Evolutionary conservation across 2,113 vertebrate species (phyloP).

Genomic region (Xiphophorus hellerii): DNA sequence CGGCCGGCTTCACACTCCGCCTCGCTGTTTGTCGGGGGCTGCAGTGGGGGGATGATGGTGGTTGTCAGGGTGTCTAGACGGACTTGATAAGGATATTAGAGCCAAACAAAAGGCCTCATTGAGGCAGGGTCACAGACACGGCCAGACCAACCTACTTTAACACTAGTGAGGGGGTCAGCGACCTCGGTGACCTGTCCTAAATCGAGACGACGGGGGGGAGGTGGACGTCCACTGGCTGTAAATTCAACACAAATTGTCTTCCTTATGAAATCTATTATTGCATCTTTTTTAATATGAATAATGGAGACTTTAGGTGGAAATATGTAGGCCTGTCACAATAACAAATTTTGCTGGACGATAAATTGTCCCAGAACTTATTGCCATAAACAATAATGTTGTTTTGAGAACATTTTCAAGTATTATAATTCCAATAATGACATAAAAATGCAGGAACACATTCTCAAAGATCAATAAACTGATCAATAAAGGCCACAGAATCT

Average conservation of each 20-base stretch:
- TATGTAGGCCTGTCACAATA: too few relatives aligned
- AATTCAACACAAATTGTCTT: slow-evolving; percentile 51
- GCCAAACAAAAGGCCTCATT: slow-evolving; percentile 74
- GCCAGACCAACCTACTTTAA: slow-evolving; percentile 18
- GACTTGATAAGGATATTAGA: slow-evolving; percentile 81
- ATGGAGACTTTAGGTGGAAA: too few relatives aligned
- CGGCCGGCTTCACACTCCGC: background rate
- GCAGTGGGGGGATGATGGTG: slow-evolving; percentile 65
- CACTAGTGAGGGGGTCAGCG: slow-evolving; percentile 16
- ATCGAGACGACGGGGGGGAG: slow-evolving; percentile 53
- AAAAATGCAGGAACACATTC: too few relatives aligned
- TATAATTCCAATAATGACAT: too few relatives aligned
- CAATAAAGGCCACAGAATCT: background rate
- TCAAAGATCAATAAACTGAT: too few relatives aligned
- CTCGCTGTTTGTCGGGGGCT: slow-evolving; percentile 1
- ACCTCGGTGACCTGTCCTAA: slow-evolving; percentile 46
- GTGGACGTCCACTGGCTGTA: slow-evolving; percentile 33
- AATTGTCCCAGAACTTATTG: too few relatives aligned
- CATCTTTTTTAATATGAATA: too few relatives aligned
- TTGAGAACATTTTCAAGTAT: too few relatives aligned
- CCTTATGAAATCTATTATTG: slow-evolving; percentile 19
- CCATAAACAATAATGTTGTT: too few relatives aligned
- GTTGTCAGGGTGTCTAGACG: slow-evolving; percentile 81
- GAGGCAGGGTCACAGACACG: slow-evolving; percentile 65
- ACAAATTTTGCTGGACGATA: too few relatives aligned